phyloP scores from a whole-genome alignment of 2,888 invertebrate species.

The Erebia aethiops region DNA sequence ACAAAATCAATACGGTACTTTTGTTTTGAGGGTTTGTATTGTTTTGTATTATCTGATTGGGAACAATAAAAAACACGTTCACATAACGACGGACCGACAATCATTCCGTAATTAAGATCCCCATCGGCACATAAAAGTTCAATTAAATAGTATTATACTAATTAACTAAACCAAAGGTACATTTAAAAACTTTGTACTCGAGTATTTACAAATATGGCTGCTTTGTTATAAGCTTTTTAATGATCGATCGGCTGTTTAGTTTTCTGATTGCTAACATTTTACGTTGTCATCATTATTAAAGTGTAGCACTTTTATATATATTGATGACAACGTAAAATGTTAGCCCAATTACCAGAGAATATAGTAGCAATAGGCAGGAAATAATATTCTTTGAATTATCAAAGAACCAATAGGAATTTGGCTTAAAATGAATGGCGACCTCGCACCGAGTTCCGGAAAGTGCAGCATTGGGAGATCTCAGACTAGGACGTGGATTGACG shows the following conservation, averaged over 20 bases:
- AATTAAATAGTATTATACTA: background rate
- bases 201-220: background rate
- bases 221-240: background rate
- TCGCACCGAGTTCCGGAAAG: too few relatives aligned
- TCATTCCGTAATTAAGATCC: background rate
- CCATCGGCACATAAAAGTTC: background rate
- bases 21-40: slow-evolving; percentile 44
- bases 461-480: too few relatives aligned
- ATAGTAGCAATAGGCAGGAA: too few relatives aligned
- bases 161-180: background rate
- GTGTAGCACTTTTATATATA: too few relatives aligned
- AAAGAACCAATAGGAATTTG: too few relatives aligned
- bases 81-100: slow-evolving; percentile 2
- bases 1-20: slow-evolving; percentile 39
- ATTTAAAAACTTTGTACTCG: background rate
- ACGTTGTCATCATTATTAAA: too few relatives aligned
- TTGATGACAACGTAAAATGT: too few relatives aligned
- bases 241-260: background rate
- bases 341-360: too few relatives aligned
- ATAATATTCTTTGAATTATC: too few relatives aligned
- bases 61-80: slow-evolving; percentile 28
- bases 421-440: too few relatives aligned
- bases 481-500: too few relatives aligned
- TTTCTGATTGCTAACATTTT: background rate
- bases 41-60: slow-evolving; percentile 38